Evolutionary conservation across 2,888 invertebrate species (phyloP).

Genomic region (Coremacera marginata): DNA sequence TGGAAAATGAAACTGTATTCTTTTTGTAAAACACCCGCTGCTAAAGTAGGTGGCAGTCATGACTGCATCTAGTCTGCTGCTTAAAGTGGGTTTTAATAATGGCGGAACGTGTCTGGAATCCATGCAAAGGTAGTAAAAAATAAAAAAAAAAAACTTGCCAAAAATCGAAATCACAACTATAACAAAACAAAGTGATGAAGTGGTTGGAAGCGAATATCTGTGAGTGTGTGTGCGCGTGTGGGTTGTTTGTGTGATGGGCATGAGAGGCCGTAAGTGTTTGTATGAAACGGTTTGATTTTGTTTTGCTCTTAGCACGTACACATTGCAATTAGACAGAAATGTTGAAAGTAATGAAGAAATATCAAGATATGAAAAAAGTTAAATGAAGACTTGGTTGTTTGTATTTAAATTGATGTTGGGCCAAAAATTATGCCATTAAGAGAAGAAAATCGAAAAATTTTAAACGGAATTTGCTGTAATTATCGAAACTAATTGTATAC

Average conservation of each 20-base stretch:
- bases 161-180: not conserved
- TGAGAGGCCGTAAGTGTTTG: too few relatives aligned
- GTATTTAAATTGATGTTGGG: too few relatives aligned
- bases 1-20: conserved; percentile 56
- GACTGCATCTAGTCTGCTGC: not conserved
- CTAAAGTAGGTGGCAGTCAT: conserved; percentile 1
- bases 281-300: too few relatives aligned
- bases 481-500: too few relatives aligned
- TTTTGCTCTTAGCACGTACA: too few relatives aligned
- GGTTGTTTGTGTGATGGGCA: not conserved
- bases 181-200: not conserved
- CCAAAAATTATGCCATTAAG: too few relatives aligned
- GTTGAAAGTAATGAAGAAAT: too few relatives aligned
- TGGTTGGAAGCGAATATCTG: not conserved
- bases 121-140: not conserved
- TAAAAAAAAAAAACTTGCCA: not conserved
- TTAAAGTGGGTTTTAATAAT: not conserved
- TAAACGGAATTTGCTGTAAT: too few relatives aligned
- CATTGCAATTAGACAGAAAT: too few relatives aligned
- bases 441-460: too few relatives aligned
- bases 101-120: conserved; percentile 20
- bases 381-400: too few relatives aligned
- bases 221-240: not conserved
- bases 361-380: too few relatives aligned
- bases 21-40: not conserved